Base-by-base conservation (phyloP, 2,888 invertebrate species). In the Calliopum simillimum region DNA sequence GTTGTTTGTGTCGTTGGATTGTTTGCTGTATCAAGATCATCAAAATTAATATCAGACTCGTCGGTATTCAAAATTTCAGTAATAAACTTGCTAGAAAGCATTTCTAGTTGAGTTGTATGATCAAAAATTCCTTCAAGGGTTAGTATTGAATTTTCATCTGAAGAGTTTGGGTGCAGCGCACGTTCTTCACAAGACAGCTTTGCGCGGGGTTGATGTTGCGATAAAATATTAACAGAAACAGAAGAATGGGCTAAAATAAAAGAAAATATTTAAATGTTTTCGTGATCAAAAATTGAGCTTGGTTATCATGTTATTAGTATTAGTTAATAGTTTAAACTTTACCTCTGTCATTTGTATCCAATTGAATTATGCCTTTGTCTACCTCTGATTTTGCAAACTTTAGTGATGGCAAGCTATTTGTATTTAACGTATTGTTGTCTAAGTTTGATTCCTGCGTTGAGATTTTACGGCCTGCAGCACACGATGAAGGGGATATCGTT, bases 51-150 rank as follows among this genome's bases (percentile, higher is more conserved):
- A 25, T 81, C 82, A 2, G 80, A 73, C 64, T 81, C 82, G 3
- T 79, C 76, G 0, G 81, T 82, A 69, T 80, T 85, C 4, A 84
- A 71, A 3, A 85, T 83, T 69, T 84, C 85, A 46, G 83, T 85
- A 23, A 85, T 81, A 43, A 84, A 79, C 76, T 84, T 84, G 69
- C 82, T 83, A 73, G 84, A 84, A 23, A 85, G 77, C 78, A 82
- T 80, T 55, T 85, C 85, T 23, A 77, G 61, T 14, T 56, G 44
- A n/a, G 66, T 46, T n/a, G 23, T 25, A 33, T 58, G 44, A 12
- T 66, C 56, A 58, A 66, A 66, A 46, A 56, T 66, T 16, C 56
- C 47, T 43, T 83, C 84, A 43, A 85, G 76, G 1, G 80, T 84
- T 23, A 84, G 73, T 74, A 85, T 82, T 21, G 84, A 83, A 74